Evolutionary conservation across 2,888 invertebrate species (phyloP), one percentile per base, ranked within the genome.

Genomic region (Sinohyriopsis cumingii): DNA sequence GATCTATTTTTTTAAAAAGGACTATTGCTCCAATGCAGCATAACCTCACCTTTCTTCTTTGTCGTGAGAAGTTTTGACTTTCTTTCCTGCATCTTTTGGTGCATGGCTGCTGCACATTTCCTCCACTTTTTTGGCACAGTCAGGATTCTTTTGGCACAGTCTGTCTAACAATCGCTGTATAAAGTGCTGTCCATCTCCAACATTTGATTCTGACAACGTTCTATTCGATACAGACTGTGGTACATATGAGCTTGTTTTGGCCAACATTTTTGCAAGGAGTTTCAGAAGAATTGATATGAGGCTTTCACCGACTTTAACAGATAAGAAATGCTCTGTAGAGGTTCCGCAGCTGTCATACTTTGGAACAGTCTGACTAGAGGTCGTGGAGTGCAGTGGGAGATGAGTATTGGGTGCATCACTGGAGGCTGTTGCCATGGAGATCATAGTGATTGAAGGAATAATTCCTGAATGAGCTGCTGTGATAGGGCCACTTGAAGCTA

Each of bases 131-230:
- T 72, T 63, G 4, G 82, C 82, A 76, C 85, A 83, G 9, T 81
- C 81, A 9, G 75, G 65, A 64, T 79, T 84, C 59, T 74, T 67
- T 59, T 71, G 70, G 54, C 79, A 77, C 56, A 85, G 72, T 63
- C 94, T 94, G 67, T 94, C 93, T 73, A 98, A 91, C 72, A 97
- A 91, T 83, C 94, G 93, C 0, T 94, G 94, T 77, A 98, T 94
- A 91, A 96, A 97, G 90, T 93, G 94, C 0, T 96, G 94, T 0
- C 97, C 97, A 90, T 97, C 96, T 5, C 97, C 98, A 59, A 94
- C 92, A 45, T 92, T 89, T 20, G 79, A 77, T 20, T 74, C 67
- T 7, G 68, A 56, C 0, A 69, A 57, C 15, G 63, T 73, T 56
- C 78, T 67, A 20, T 75, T 68, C 7, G 75, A 72, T 55, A 79